Conservation (phyloP, 2,888 invertebrate species). For the Eupithecia dodoneata region DNA sequence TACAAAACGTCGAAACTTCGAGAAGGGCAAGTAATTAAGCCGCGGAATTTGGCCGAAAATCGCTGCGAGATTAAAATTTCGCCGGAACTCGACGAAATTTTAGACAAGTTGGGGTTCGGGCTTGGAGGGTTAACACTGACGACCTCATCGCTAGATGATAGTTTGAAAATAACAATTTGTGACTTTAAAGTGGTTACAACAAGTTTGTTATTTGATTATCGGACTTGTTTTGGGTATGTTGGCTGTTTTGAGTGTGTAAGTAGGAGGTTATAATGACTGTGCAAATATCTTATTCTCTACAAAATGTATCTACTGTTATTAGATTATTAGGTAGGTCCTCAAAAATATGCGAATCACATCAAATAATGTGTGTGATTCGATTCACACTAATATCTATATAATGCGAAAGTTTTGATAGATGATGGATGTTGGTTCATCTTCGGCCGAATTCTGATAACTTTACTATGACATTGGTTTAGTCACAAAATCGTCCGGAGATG, state of each 20-base stretch:
- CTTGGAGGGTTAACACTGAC: background rate
- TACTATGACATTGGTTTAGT: too few relatives aligned
- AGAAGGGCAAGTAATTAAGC: conserved; percentile 39
- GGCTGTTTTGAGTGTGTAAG: background rate
- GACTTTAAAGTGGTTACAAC: background rate
- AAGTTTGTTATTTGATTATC: background rate
- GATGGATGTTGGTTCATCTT: too few relatives aligned
- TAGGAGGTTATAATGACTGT: too few relatives aligned
- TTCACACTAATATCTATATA: too few relatives aligned
- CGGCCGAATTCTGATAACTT: too few relatives aligned
- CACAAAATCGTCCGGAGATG: too few relatives aligned
- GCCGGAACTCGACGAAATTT: conserved; percentile 18
- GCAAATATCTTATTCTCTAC: too few relatives aligned
- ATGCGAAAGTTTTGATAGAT: too few relatives aligned
- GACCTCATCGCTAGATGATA: conserved; percentile 8
- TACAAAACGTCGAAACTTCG: conserved; percentile 9
- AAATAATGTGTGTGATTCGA: too few relatives aligned
- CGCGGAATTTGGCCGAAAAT: conserved; percentile 38
- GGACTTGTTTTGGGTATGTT: background rate
- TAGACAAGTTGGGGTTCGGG: conserved; percentile 13
- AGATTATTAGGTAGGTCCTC: too few relatives aligned
- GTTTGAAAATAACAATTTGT: conserved; percentile 8
- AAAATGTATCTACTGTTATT: too few relatives aligned
- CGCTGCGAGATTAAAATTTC: conserved; percentile 32
- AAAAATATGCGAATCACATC: too few relatives aligned